These are phyloP conservation scores for Diorhabda elongata DNA, from an alignment of 1,140 invertebrate species.

Conservation along the genomic window DNA sequence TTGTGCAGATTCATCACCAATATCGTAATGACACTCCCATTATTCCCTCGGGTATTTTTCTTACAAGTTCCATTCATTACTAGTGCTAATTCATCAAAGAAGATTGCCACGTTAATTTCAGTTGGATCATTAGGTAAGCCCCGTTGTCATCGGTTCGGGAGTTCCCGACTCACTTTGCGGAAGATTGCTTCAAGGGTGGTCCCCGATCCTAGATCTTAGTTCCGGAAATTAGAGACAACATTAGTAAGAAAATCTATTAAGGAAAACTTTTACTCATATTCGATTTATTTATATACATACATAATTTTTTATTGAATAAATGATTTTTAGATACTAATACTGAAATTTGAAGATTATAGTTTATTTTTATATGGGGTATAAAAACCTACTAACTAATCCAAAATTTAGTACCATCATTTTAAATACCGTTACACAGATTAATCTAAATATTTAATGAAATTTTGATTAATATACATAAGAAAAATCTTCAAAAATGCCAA, in stretches of 20 bases:
- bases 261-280: constrained; percentile 3
- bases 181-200: constrained; percentile 14
- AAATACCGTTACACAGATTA: no score
- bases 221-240: constrained; percentile 17
- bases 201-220: constrained; percentile 3
- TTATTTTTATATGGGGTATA: no score
- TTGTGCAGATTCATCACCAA: neutral
- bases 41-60: constrained; percentile 12
- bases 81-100: constrained; percentile 30
- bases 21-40: constrained; percentile 1
- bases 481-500: no score
- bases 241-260: constrained; percentile 11
- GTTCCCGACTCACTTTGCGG: constrained; percentile 12
- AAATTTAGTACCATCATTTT: no score
- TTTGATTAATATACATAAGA: no score
- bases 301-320: no score
- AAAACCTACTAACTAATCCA: no score
- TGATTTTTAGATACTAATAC: no score
- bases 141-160: constrained; percentile 27
- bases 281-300: no score
- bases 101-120: constrained; percentile 34
- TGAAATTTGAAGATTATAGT: no score
- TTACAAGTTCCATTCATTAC: constrained; percentile 18
- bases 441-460: no score
- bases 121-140: constrained; percentile 33